phyloP scores from a whole-genome alignment of 2,113 vertebrate genomes.

The Paramormyrops kingsleyae region DNA sequence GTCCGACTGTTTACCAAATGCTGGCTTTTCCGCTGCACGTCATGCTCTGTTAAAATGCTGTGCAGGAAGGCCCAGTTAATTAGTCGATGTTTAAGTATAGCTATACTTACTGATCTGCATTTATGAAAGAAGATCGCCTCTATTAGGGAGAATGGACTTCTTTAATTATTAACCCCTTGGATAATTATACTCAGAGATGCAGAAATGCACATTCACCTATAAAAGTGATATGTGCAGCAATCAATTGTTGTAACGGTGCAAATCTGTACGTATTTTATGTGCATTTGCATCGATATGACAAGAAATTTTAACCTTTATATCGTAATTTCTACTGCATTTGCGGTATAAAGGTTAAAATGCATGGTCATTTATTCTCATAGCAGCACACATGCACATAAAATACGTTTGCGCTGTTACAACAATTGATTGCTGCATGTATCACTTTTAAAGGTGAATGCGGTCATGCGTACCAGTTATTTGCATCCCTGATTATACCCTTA shows the following conservation, averaged over 20 bases:
- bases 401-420: not conserved
- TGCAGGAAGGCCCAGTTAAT: not conserved
- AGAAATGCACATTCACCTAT: not conserved
- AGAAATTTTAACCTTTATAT: not conserved
- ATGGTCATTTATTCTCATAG: not conserved
- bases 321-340: not conserved
- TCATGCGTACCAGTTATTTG: not conserved
- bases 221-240: not conserved
- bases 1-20: not conserved
- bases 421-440: not conserved
- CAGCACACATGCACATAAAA: not conserved
- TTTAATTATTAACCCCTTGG: not conserved
- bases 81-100: not conserved
- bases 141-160: not conserved
- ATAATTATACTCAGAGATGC: not conserved
- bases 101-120: not conserved
- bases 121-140: not conserved
- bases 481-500: not conserved
- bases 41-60: not conserved
- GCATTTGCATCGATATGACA: not conserved
- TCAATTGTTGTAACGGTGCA: not conserved
- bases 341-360: not conserved
- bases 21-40: not conserved
- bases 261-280: not conserved
- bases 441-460: not conserved